Evolutionary conservation across 2,888 invertebrate genomes (phyloP).

Genomic region (Cosmia pyralina): DNA sequence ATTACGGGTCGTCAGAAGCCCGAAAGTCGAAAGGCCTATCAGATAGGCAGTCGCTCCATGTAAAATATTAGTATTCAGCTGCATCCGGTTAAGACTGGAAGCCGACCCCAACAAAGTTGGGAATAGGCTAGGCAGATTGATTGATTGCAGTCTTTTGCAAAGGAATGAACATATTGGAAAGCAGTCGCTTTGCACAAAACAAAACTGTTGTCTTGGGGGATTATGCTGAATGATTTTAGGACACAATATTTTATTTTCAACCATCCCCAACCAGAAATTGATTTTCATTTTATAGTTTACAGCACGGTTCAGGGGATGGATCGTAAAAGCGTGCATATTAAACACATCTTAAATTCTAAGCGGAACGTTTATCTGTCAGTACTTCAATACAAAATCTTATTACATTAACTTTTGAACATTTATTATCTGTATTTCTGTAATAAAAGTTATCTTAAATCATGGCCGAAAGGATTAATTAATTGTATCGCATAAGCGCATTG

Average conservation of each 20-base stretch:
- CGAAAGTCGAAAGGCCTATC: no score
- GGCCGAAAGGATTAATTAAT: constrained; percentile 7
- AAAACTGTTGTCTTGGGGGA: neutral
- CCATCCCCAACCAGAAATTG: constrained; percentile 15
- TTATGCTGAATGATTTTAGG: neutral
- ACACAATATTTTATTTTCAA: constrained; percentile 14
- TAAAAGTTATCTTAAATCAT: constrained; percentile 9
- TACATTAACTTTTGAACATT: constrained; percentile 5
- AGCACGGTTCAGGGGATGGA: constrained; percentile 2
- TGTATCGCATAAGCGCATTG: no score
- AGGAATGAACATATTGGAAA: constrained; percentile 1
- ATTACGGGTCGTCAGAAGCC: no score
- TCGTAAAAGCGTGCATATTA: constrained; percentile 24
- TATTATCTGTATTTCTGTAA: constrained; percentile 1
- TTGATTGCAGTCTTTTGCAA: neutral
- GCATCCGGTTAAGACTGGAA: no score
- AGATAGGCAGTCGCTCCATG: no score
- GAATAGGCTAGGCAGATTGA: no score
- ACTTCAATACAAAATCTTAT: constrained; percentile 7
- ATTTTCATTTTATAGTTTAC: constrained; percentile 34
- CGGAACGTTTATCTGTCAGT: neutral
- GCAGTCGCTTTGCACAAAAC: neutral
- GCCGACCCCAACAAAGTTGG: no score
- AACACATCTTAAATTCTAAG: constrained; percentile 19
- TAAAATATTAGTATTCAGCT: no score